Conservation (phyloP, 2,888 invertebrate genomes). For the Aplocera efformata region DNA sequence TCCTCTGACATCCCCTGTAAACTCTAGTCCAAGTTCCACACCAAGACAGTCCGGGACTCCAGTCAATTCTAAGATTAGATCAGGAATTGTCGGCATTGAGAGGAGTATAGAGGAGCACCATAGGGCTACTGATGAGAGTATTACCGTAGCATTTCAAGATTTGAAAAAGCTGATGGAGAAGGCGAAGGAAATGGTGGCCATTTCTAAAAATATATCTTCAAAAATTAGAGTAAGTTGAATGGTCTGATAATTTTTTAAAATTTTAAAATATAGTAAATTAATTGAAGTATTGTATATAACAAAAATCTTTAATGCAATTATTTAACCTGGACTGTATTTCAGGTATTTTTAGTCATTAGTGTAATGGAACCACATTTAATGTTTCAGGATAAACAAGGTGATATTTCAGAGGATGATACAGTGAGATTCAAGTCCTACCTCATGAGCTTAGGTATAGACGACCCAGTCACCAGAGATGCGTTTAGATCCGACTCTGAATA, state of each 20-base stretch:
- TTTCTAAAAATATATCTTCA: conserved; percentile 94
- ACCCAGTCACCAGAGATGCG: conserved; percentile 96
- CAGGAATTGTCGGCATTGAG: conserved; percentile 98
- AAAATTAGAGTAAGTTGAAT: conserved; percentile 90
- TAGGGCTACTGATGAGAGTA: conserved; percentile 94
- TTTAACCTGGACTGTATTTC: too few species aligned
- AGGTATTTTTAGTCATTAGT: too few species aligned
- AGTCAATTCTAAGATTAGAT: conserved; percentile 84
- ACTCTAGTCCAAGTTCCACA: conserved; percentile 39
- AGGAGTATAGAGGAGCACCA: conserved; percentile 94
- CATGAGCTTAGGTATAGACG: conserved; percentile 97
- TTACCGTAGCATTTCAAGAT: conserved; percentile 97
- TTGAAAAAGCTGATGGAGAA: conserved; percentile 95
- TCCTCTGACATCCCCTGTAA: conserved; percentile 37
- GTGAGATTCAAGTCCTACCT: conserved; percentile 97
- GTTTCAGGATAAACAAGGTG: conserved; percentile 91
- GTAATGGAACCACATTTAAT: background rate
- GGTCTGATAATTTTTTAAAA: too few species aligned
- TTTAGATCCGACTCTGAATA: conserved; percentile 93
- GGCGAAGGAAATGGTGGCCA: conserved; percentile 97
- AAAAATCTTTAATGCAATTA: too few species aligned
- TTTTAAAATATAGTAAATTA: too few species aligned
- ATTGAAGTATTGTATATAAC: background rate
- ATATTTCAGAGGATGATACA: conserved; percentile 98
- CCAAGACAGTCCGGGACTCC: conserved; percentile 45